Conservation (phyloP, 2,797 vertebrate species). For the Melanotaenia parkinsoni region DNA sequence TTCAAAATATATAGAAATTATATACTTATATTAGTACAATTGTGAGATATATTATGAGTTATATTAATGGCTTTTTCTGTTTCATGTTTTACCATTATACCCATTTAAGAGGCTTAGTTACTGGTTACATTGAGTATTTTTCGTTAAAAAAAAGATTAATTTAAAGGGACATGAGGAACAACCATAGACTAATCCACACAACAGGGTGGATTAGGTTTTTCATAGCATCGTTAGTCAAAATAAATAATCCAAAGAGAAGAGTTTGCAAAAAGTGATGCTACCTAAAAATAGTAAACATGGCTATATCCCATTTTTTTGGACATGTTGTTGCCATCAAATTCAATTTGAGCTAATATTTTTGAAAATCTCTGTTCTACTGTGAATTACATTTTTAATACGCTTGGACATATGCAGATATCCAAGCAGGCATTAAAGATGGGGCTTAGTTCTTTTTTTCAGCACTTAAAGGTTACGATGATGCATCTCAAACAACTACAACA, state of each 20-base stretch:
- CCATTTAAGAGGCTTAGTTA: not conserved
- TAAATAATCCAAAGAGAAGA: not conserved
- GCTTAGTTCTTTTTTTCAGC: no score
- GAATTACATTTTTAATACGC: not conserved
- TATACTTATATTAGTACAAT: not conserved
- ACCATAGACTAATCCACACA: not conserved
- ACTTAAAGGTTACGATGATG: conserved; percentile 16
- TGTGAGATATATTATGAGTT: not conserved
- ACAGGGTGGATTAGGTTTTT: not conserved
- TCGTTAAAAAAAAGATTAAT: not conserved
- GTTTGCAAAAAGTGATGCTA: not conserved
- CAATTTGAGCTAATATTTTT: no score
- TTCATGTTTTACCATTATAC: not conserved
- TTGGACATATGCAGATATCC: not conserved
- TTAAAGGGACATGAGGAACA: not conserved
- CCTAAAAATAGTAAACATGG: no score
- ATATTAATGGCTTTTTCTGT: not conserved
- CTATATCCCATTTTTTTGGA: no score
- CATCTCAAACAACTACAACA: conserved; percentile 3
- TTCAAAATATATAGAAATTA: not conserved
- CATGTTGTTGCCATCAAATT: no score
- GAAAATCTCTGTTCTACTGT: no score
- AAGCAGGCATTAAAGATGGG: no score
- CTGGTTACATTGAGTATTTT: not conserved
- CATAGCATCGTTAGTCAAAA: not conserved